These are phyloP conservation scores for Lucilia sericata DNA, from an alignment of 1,140 invertebrate genomes.

Conservation along the genomic window DNA sequence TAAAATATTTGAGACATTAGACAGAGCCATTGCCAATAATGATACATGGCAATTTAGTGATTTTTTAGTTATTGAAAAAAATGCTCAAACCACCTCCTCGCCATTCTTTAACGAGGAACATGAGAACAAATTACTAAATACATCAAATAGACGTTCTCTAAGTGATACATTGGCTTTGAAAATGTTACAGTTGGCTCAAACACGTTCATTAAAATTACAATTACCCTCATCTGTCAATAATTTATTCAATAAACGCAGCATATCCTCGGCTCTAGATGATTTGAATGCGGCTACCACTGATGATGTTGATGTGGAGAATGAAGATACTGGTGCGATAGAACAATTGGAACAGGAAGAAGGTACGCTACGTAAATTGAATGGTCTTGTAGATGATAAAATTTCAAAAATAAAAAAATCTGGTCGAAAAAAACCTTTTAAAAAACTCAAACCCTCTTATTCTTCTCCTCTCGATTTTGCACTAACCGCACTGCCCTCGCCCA, in stretches of 20 bases:
- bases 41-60: conserved; percentile 72
- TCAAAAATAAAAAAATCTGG: conserved; percentile 53
- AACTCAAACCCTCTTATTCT: conserved; percentile 34
- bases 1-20: conserved; percentile 70
- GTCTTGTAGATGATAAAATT: conserved; percentile 64
- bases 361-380: conserved; percentile 55
- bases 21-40: conserved; percentile 71
- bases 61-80: conserved; percentile 70
- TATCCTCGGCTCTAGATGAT: conserved; percentile 61
- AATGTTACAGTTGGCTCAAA: conserved; percentile 55
- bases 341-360: conserved; percentile 57
- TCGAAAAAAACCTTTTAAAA: conserved; percentile 41
- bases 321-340: not conserved
- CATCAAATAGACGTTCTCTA: conserved; percentile 46
- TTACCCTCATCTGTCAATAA: conserved; percentile 50
- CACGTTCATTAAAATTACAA: conserved; percentile 55
- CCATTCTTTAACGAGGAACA: not conserved
- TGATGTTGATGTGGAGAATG: not conserved
- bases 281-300: not conserved
- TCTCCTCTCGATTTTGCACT: not conserved
- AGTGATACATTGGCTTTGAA: conserved; percentile 49
- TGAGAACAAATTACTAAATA: conserved; percentile 2
- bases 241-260: conserved; percentile 40
- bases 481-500: not conserved
- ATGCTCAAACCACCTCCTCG: not conserved